A percentile compares a stretch with the other conserved stretches of the same genome.
Conservation (phyloP, 2,888 invertebrate genomes). For the Chelonus formosanus region DNA sequence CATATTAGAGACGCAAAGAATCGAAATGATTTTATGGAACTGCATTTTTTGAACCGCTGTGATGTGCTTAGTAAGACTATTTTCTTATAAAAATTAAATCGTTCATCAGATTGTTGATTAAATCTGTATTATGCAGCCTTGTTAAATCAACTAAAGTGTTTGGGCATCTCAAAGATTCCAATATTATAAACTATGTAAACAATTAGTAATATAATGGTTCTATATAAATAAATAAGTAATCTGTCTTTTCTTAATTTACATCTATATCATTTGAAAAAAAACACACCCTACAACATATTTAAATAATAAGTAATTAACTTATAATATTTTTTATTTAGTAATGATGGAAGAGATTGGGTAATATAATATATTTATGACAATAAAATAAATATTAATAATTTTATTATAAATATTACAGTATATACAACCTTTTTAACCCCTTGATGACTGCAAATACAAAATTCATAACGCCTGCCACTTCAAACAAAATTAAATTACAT, state of each 20-base stretch:
- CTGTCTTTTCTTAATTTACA: no score
- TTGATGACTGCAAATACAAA: conserved; percentile 31
- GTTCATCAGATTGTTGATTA: conserved; percentile 3
- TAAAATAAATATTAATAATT: conserved; percentile 3
- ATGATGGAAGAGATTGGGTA: no score
- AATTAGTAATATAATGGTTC: conserved; percentile 1
- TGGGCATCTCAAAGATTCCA: not conserved
- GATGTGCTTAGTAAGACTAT: conserved; percentile 56
- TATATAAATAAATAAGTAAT: no score
- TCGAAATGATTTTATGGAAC: conserved; percentile 46
- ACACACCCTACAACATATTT: no score
- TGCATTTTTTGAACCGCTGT: conserved; percentile 57
- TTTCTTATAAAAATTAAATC: conserved; percentile 43
- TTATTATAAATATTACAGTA: conserved; percentile 34
- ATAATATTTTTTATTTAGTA: no score
- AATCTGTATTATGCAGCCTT: not conserved
- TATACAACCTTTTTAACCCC: conserved; percentile 17
- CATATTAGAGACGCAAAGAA: conserved; percentile 11
- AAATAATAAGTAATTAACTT: no score
- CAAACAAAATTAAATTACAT: conserved; percentile 11
- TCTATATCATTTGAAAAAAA: no score
- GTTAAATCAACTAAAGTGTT: conserved; percentile 14
- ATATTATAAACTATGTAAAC: conserved; percentile 18
- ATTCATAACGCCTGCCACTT: conserved; percentile 11
- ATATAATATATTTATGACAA: no score